Percentiles rank a stretch among this genome's conserved stretches.
Evolutionary conservation across 2,113 vertebrate species (phyloP).

Genomic region (Rynchops niger): DNA sequence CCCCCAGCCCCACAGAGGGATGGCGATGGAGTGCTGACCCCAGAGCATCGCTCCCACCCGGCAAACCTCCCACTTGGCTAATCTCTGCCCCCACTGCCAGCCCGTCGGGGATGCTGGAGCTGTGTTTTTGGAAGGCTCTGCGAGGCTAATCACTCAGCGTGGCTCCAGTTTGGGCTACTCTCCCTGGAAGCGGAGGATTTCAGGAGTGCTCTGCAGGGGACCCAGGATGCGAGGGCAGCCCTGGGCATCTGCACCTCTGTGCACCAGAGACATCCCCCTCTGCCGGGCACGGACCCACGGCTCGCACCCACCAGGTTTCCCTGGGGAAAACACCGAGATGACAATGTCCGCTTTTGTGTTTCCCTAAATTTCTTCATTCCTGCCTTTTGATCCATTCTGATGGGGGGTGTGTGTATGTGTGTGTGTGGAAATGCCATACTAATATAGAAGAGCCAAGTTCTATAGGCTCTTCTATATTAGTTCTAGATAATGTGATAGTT

Average conservation of each 20-base stretch:
- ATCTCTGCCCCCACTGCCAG: background rate
- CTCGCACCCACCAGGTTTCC: accelerated
- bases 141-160: background rate
- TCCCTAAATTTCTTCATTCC: background rate
- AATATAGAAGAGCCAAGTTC: too few species aligned
- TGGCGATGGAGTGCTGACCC: accelerated
- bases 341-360: background rate
- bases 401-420: too few species aligned
- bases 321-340: background rate
- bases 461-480: background rate
- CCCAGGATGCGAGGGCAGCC: background rate
- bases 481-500: background rate
- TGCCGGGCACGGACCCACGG: accelerated
- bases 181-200: background rate
- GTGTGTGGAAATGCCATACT: background rate
- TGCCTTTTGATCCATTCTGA: background rate
- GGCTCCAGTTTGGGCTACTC: background rate
- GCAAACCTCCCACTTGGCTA: accelerated
- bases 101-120: accelerated
- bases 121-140: background rate
- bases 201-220: background rate
- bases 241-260: background rate
- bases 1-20: background rate
- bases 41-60: accelerated
- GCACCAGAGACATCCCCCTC: background rate